phyloP scores from a whole-genome alignment of 2,888 invertebrate species.

The Apoda limacodes region DNA sequence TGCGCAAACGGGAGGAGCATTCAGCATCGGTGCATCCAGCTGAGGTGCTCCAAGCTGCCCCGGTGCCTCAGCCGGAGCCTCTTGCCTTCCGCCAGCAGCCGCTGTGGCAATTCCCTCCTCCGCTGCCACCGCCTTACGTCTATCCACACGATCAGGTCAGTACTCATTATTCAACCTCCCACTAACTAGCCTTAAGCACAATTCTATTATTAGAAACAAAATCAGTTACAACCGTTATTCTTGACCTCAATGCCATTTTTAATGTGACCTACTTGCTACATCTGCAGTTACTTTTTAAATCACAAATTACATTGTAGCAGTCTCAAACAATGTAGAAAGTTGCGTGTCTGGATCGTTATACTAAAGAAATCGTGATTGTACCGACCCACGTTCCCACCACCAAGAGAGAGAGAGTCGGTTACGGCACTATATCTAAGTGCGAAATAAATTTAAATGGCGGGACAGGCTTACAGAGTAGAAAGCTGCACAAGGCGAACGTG shows the following conservation, averaged over 20 bases:
- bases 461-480: constrained; percentile 64
- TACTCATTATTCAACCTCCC: constrained; percentile 25
- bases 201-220: constrained; percentile 36
- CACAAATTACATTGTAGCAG: constrained; percentile 20
- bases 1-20: constrained; percentile 87
- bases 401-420: constrained; percentile 48
- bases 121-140: constrained; percentile 82
- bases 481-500: constrained; percentile 64
- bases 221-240: constrained; percentile 47
- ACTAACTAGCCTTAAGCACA: constrained; percentile 14
- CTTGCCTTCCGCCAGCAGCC: constrained; percentile 76
- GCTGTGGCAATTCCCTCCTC: constrained; percentile 87
- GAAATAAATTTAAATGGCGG: constrained; percentile 65
- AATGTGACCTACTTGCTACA: constrained; percentile 25
- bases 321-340: constrained; percentile 41
- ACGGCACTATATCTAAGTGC: constrained; percentile 54
- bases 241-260: constrained; percentile 51
- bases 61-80: constrained; percentile 62
- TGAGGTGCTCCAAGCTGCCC: constrained; percentile 72
- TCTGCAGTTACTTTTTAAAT: constrained; percentile 31
- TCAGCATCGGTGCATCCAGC: constrained; percentile 77
- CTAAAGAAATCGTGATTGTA: constrained; percentile 58
- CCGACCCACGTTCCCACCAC: constrained; percentile 53
- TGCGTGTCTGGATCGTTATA: constrained; percentile 35
- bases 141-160: constrained; percentile 84